Evolutionary conservation across 2,113 vertebrate genomes (phyloP), one percentile per base, ranked within the genome.

Genomic region (western clawed frog (Xenopus tropicalis)): DNA sequence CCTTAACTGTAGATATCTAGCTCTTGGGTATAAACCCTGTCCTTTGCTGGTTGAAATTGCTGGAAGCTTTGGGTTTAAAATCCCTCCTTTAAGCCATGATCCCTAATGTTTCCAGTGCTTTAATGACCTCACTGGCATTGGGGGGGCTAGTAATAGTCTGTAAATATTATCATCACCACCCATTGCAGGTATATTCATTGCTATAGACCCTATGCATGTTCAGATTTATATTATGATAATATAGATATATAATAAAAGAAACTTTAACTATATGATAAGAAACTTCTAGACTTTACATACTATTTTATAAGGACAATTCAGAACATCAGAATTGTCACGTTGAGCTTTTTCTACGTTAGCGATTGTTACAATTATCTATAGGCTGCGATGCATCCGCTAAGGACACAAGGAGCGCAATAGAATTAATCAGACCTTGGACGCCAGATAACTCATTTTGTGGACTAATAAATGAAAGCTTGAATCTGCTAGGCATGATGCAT

Each of bases 221-320:
- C 48, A 54, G 8, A 54, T 54, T 54, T 54, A 54, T n/a, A 54
- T 54, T 54, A 54, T 4, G 14, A 52, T 54, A 69, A 61, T 68
- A 67, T 46, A 66, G 56, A 67, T 48, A 61, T 59, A 12, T 17
- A 20, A 69, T 44, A 20, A 19, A 16, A 68, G 21, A 52, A 14
- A 66, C n/a, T 21, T 22, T 65, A 62, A 52, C 52, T 23, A 76
- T 76, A 52, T 52, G 54, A 29, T 62, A 43, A 76, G 48, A 68
- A 62, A 63, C 23, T 69, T 13, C 54, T 21, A 56, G 42, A 48
- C 57, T 76, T 76, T 76, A 74, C 19, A 61, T 20, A 63, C 29
- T 25, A 66, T 69, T 76, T 76, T 76, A 46, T 76, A 76, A 54
- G 58, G 73, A 59, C 66, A 69, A 69, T 62, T 69, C 8, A 63